phyloP scores from a whole-genome alignment of 1,140 invertebrate genomes.

The Drosophila azteca region DNA sequence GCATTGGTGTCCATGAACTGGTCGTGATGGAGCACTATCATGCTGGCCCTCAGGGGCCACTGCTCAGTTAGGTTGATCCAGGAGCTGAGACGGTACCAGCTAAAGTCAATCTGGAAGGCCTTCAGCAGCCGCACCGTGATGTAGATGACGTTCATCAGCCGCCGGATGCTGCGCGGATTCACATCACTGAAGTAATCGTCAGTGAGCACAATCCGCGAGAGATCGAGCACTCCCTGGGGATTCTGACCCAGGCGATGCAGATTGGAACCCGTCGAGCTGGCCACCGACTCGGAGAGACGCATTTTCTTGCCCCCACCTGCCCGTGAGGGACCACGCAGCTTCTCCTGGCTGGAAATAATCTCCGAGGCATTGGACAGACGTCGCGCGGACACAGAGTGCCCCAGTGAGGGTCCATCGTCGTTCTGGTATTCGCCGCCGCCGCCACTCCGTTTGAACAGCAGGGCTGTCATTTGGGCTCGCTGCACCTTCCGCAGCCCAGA shows the following conservation, averaged over 20 bases:
- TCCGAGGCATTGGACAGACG: conserved; percentile 91
- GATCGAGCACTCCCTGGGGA: conserved; percentile 87
- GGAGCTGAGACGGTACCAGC: conserved; percentile 97
- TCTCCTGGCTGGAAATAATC: conserved; percentile 91
- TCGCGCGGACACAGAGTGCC: conserved; percentile 87
- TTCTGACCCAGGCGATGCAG: conserved; percentile 89
- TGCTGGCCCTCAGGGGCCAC: conserved; percentile 98
- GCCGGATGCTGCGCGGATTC: conserved; percentile 97
- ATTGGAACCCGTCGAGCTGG: conserved; percentile 94
- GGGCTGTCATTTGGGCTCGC: conserved; percentile 91
- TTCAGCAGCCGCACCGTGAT: conserved; percentile 97
- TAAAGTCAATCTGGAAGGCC: conserved; percentile 99
- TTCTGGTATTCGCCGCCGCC: conserved; percentile 65
- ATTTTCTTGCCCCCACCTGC: conserved; percentile 87
- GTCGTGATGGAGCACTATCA: conserved; percentile 98
- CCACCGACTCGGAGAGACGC: conserved; percentile 93
- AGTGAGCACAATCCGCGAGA: conserved; percentile 94
- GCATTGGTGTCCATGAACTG: conserved; percentile 93
- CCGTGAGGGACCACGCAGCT: conserved; percentile 83
- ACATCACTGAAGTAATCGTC: conserved; percentile 99
- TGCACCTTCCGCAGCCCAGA: conserved; percentile 95
- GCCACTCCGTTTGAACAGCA: conserved; percentile 81
- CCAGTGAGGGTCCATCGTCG: conserved; percentile 83
- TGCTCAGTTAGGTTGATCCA: conserved; percentile 99
- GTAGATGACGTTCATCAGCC: conserved; percentile 98